Evolutionary conservation across 2,113 vertebrate species (phyloP).

Genomic region (Hemiscyllium ocellatum): DNA sequence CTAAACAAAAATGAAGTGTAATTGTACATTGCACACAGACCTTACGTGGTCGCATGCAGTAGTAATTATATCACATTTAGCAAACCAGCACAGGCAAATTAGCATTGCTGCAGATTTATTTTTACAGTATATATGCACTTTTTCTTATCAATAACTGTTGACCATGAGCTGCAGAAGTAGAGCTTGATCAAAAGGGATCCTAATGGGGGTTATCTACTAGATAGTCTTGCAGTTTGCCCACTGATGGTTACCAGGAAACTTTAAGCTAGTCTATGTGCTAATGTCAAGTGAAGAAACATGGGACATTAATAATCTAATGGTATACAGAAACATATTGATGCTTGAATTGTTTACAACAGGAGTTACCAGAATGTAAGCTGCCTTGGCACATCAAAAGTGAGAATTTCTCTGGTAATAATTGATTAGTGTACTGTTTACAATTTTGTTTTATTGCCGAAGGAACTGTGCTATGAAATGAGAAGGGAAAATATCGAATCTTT

Average conservation of each 20-base stretch:
- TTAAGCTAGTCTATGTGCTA: not conserved
- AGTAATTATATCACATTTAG: not conserved
- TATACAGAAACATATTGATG: not conserved
- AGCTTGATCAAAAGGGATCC: conserved; percentile 19
- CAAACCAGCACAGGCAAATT: not conserved
- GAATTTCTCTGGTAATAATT: not conserved
- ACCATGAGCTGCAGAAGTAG: not conserved
- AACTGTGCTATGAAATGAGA: not conserved
- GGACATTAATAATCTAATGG: not conserved
- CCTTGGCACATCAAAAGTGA: not conserved
- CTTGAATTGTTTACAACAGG: not conserved
- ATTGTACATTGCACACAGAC: not conserved
- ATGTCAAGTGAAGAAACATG: not conserved
- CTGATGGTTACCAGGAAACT: not conserved
- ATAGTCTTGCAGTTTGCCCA: not conserved
- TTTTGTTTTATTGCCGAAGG: not conserved
- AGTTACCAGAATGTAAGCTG: conserved; percentile 10
- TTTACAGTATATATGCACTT: conserved; percentile 28
- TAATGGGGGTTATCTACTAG: not conserved
- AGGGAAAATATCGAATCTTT: not conserved
- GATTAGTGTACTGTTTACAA: not conserved
- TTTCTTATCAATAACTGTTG: conserved; percentile 5
- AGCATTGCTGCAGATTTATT: not conserved
- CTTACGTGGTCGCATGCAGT: not conserved
- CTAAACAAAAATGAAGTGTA: not conserved